Evolutionary conservation across 2,888 invertebrate genomes (phyloP).

Genomic region (Terebella lapidaria): DNA sequence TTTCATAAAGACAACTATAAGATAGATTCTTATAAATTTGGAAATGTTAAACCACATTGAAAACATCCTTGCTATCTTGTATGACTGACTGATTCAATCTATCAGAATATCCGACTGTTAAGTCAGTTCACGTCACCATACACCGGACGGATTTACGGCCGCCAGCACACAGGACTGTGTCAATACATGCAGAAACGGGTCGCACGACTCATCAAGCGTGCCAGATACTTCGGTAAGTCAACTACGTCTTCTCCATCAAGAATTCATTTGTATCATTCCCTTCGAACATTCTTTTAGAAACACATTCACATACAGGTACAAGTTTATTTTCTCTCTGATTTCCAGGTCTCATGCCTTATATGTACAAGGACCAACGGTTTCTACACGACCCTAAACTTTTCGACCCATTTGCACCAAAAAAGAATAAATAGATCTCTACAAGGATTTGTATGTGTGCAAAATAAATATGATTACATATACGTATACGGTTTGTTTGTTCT

Average conservation of each 20-base stretch:
- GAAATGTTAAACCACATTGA: too few relatives aligned
- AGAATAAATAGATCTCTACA: not conserved
- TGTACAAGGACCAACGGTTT: conserved; percentile 74
- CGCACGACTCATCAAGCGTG: conserved; percentile 68
- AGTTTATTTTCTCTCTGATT: not conserved
- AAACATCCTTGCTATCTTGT: too few relatives aligned
- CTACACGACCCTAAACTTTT: conserved; percentile 84
- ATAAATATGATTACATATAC: too few relatives aligned
- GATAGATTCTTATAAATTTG: too few relatives aligned
- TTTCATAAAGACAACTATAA: not conserved
- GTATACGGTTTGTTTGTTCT: too few relatives aligned
- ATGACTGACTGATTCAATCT: too few relatives aligned
- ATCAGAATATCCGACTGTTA: conserved; percentile 76
- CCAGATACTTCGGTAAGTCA: conserved; percentile 65
- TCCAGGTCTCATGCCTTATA: conserved; percentile 72
- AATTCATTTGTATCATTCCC: too few relatives aligned
- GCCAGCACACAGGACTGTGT: conserved; percentile 91
- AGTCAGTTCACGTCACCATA: conserved; percentile 95
- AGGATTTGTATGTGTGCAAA: not conserved
- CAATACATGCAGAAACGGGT: conserved; percentile 71
- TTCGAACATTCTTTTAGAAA: too few relatives aligned
- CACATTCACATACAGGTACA: not conserved
- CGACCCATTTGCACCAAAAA: conserved; percentile 64
- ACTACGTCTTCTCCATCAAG: not conserved
- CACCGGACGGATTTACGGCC: conserved; percentile 86